phyloP scores from a whole-genome alignment of 2,113 vertebrate genomes.

The Brachionichthys hirsutus region DNA sequence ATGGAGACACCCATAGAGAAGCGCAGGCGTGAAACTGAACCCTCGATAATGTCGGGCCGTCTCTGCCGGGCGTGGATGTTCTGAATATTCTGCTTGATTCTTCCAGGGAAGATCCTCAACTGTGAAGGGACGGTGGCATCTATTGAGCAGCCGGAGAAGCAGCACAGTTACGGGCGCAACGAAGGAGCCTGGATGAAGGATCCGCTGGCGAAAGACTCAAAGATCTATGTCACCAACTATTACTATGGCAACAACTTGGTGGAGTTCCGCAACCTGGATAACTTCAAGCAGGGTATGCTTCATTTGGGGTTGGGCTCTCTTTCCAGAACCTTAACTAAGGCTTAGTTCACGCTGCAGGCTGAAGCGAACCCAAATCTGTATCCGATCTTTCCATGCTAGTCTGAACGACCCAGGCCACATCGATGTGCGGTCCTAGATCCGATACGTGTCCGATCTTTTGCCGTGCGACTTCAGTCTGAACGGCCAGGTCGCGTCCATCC shows the following conservation, averaged over 20 bases:
- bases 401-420: too few species aligned
- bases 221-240: slow-evolving; percentile 96
- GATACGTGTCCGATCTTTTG: too few species aligned
- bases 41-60: slow-evolving; percentile 9
- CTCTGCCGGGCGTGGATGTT: neutral
- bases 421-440: too few species aligned
- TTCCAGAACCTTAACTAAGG: too few species aligned
- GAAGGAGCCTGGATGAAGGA: slow-evolving; percentile 99
- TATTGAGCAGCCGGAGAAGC: slow-evolving; percentile 84
- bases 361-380: too few species aligned
- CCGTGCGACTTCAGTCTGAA: too few species aligned
- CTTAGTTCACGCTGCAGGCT: too few species aligned
- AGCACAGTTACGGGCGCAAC: slow-evolving; percentile 94
- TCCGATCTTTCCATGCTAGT: too few species aligned
- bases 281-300: slow-evolving; percentile 92
- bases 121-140: slow-evolving; percentile 91
- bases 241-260: slow-evolving; percentile 96
- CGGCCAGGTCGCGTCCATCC: too few species aligned
- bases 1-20: too few species aligned
- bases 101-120: slow-evolving; percentile 80
- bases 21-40: too few species aligned
- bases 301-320: neutral
- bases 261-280: slow-evolving; percentile 95
- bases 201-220: slow-evolving; percentile 85
- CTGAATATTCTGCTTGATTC: slow-evolving; percentile 21